Percentiles rank a stretch among this genome's conserved stretches.
Conservation (phyloP, 2,113 vertebrate genomes). For the Ranitomeya variabilis region DNA sequence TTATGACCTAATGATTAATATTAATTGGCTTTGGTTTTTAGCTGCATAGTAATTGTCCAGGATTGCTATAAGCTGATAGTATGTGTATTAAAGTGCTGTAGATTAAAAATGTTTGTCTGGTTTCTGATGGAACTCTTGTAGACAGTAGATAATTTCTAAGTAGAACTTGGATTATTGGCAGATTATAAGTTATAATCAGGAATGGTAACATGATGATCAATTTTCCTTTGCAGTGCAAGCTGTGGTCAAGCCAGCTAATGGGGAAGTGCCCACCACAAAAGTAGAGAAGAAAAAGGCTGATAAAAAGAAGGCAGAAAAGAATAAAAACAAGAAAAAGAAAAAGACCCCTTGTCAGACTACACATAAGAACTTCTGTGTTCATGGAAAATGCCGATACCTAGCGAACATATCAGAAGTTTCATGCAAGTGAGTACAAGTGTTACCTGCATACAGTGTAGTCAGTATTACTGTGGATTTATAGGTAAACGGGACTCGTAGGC, state of each 20-base stretch:
- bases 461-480: too few species aligned
- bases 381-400: conserved; percentile 74
- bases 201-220: not conserved
- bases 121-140: too few species aligned
- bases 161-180: too few species aligned
- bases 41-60: too few species aligned
- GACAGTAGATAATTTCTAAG: too few species aligned
- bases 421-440: conserved; percentile 73
- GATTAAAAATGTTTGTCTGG: too few species aligned
- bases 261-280: conserved; percentile 62
- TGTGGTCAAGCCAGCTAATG: conserved; percentile 72
- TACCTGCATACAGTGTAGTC: not conserved
- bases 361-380: conserved; percentile 78
- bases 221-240: conserved; percentile 70
- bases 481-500: too few species aligned
- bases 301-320: conserved; percentile 70
- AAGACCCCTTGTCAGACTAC: conserved; percentile 74
- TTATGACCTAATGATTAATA: not conserved
- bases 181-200: too few species aligned
- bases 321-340: conserved; percentile 68
- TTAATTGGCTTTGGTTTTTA: not conserved
- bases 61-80: too few species aligned
- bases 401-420: conserved; percentile 65
- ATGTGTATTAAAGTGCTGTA: too few species aligned
- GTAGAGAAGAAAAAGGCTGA: conserved; percentile 66